Evolutionary conservation across 2,888 invertebrate genomes (phyloP), one percentile per base, ranked within the genome.

Genomic region (Oligia strigilis): DNA sequence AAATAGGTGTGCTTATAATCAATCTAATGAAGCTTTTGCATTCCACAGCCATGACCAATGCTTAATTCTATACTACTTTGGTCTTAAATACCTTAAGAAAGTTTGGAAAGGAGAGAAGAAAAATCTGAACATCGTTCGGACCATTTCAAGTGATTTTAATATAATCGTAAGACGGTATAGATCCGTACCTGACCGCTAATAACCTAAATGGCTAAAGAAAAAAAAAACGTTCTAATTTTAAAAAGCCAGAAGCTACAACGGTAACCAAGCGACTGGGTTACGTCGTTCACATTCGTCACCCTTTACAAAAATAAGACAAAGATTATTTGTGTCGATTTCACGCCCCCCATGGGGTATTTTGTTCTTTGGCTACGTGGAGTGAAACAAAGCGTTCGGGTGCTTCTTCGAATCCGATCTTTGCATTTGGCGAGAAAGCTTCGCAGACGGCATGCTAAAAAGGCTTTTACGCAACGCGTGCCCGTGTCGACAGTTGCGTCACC

Each of bases 391-490:
- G 81, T 82, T 86, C 94, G 95, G 96, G 95, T 95, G 95, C 95
- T 93, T 92, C 93, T 90, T 87, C 92, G 92, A 92, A 93, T 91
- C 88, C 89, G 92, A 90, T 92, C 93, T 93, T 40, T 40, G 40
- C 40, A 40, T 40, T 93, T 92, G 93, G 88, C 93, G 95, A 95
- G 96, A 96, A 96, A 96, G 96, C 96, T 96, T 90, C 88, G 92
- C 93, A 92, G 92, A 90, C 94, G 92, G 96, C 95, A 96, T 96
- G 96, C 95, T 96, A 96, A 96, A 94, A 94, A 94, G 94, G 88
- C 91, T 91, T 94, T 95, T 96, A 95, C 96, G 96, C 95, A 97
- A 96, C 91, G 84, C 89, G 88, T 90, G 88, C 91, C 91, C 86
- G 89, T 86, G 85, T 87, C 75, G 85, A 78, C 83, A 29, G 91